phyloP scores from a whole-genome alignment of 2,113 vertebrate genomes.

The Mesitornis unicolor region DNA sequence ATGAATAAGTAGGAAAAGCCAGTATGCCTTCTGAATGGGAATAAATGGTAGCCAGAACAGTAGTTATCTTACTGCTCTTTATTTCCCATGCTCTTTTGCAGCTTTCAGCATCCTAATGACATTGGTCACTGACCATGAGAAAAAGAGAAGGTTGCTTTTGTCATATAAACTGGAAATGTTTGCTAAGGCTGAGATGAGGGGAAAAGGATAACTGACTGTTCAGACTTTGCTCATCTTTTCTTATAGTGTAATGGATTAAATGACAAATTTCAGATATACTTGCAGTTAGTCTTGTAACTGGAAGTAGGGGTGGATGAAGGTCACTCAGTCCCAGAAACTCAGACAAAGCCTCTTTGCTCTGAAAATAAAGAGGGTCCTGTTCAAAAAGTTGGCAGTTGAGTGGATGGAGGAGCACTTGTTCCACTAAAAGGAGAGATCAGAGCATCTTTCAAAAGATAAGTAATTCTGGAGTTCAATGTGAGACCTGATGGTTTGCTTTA shows the following conservation, averaged over 20 bases:
- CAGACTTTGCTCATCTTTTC: not conserved
- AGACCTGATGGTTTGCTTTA: not conserved
- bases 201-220: not conserved
- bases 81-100: not conserved
- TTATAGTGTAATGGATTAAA: not conserved
- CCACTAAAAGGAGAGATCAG: not conserved
- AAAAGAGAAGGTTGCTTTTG: not conserved
- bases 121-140: not conserved
- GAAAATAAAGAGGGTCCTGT: not conserved
- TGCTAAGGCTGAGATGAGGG: not conserved
- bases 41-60: not conserved
- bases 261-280: not conserved
- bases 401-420: not conserved
- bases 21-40: fast-evolving
- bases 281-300: not conserved
- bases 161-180: not conserved
- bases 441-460: not conserved
- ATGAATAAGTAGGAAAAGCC: not conserved
- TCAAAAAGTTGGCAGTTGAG: not conserved
- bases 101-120: not conserved
- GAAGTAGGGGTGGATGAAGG: not conserved
- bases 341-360: not conserved
- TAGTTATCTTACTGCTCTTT: not conserved
- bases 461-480: not conserved
- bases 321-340: not conserved